phyloP scores from a whole-genome alignment of 2,113 vertebrate species.

The Callipepla californica region DNA sequence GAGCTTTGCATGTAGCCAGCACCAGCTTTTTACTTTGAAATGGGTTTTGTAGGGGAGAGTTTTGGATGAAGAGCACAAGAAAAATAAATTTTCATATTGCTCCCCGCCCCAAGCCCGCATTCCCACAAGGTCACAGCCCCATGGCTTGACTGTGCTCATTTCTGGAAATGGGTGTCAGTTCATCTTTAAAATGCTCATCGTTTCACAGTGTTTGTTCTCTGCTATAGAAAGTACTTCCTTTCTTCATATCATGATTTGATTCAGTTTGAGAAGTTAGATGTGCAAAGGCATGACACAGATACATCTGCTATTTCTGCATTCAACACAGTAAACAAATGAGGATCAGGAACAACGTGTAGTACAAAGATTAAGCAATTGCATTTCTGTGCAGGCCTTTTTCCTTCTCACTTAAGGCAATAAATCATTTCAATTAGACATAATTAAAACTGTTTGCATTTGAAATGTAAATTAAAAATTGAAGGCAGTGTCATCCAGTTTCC shows the following conservation, averaged over 20 bases:
- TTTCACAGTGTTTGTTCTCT: not conserved
- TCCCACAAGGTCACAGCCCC: not conserved
- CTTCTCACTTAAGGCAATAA: slow-evolving; percentile 26
- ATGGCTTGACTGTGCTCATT: not conserved
- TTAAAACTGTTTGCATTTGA: slow-evolving; percentile 28
- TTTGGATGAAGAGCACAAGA: not conserved
- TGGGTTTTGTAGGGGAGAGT: not conserved
- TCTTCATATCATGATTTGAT: not conserved
- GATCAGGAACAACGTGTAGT: not conserved
- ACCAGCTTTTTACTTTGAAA: not conserved
- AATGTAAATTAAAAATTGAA: slow-evolving; percentile 45
- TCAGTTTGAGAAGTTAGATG: not conserved
- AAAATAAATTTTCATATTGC: not conserved
- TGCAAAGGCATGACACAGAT: not conserved
- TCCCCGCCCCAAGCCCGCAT: not conserved
- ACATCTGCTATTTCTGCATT: not conserved
- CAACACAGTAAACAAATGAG: not conserved
- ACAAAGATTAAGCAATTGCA: slow-evolving; percentile 26
- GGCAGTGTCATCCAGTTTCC: not conserved
- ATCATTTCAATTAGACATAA: slow-evolving; percentile 49
- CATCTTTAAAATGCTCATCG: not conserved
- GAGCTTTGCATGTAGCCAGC: not conserved
- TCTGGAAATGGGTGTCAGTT: not conserved
- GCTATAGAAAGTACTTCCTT: not conserved
- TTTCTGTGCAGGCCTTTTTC: slow-evolving; percentile 13